Conservation (phyloP, 2,113 vertebrate genomes). For the Aix galericulata region DNA sequence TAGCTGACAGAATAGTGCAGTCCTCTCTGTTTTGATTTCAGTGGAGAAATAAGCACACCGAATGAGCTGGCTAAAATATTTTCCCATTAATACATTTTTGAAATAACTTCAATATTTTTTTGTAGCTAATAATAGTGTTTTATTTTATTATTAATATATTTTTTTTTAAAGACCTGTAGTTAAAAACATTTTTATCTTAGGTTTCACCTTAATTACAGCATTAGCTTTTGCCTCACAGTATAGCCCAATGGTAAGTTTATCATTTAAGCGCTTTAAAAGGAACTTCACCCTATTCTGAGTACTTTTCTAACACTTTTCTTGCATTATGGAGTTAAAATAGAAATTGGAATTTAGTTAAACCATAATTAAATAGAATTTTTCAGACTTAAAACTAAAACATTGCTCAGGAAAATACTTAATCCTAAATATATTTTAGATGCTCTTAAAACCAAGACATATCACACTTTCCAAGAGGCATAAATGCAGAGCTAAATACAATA, state of each 20-base stretch:
- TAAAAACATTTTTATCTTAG: neutral
- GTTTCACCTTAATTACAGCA: neutral
- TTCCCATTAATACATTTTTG: neutral
- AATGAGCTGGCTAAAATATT: neutral
- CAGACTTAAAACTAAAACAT: neutral
- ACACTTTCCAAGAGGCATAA: neutral
- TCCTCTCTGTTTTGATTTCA: neutral
- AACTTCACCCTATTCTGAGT: neutral
- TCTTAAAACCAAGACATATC: neutral
- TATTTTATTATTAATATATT: neutral
- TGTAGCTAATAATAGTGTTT: neutral
- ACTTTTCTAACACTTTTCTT: neutral
- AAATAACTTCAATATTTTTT: constrained; percentile 5
- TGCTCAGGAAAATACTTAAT: neutral
- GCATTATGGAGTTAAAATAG: neutral
- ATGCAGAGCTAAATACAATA: neutral
- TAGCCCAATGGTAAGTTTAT: neutral
- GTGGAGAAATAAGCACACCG: neutral
- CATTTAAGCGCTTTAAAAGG: neutral
- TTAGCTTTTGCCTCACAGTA: neutral
- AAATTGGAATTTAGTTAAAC: neutral
- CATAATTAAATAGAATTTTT: neutral
- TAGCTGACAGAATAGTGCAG: neutral
- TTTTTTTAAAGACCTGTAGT: neutral
- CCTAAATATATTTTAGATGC: neutral